phyloP scores from a whole-genome alignment of 37 sponge, comb jelly and placozoan species.

The Bolinopsis microptera region DNA sequence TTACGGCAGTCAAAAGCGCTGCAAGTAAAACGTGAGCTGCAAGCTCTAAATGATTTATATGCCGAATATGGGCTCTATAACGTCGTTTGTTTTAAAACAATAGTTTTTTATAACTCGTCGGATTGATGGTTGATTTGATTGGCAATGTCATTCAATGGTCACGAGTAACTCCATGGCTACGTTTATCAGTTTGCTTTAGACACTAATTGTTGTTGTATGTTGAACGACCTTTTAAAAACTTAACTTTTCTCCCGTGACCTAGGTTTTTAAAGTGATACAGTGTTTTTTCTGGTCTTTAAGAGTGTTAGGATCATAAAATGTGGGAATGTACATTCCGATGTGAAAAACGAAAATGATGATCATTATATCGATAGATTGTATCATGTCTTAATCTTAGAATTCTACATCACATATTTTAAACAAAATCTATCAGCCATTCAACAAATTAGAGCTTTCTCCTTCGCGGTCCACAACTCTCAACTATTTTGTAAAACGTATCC shows the following conservation, averaged over 20 bases:
- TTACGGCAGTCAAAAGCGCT: too few relatives aligned
- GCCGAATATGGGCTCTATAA: neutral
- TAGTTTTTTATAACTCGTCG: neutral
- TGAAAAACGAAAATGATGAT: too few relatives aligned
- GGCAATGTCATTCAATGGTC: neutral
- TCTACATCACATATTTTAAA: neutral
- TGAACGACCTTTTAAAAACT: neutral
- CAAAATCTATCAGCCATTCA: neutral
- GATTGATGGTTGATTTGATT: neutral
- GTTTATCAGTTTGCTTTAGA: neutral
- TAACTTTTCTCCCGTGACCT: neutral
- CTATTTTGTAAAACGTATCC: too few relatives aligned
- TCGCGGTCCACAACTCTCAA: too few relatives aligned
- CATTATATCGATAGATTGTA: too few relatives aligned
- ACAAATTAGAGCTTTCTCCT: neutral
- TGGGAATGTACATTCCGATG: neutral
- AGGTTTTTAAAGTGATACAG: neutral
- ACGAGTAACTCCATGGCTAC: neutral
- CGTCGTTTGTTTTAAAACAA: neutral
- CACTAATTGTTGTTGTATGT: neutral
- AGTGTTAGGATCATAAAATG: neutral
- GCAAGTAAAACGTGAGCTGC: neutral
- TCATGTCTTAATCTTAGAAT: neutral
- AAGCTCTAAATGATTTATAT: neutral
- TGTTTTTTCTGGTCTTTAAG: too few relatives aligned